phyloP scores from a whole-genome alignment of 2,888 invertebrate genomes.

The Corythucha ciliata region DNA sequence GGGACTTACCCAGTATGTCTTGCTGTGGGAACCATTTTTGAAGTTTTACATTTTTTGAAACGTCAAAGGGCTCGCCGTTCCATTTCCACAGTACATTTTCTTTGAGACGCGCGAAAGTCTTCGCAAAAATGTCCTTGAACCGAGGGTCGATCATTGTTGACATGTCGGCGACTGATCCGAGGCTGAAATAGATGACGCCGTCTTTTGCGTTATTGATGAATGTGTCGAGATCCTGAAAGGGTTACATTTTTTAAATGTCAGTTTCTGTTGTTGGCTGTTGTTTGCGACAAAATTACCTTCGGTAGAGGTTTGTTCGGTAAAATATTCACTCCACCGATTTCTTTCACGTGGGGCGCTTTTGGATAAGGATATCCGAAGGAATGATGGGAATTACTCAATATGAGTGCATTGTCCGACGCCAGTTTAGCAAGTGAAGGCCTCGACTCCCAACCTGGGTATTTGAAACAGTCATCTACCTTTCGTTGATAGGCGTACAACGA shows the following conservation, averaged over 20 bases:
- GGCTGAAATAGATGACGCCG: slow-evolving; percentile 74
- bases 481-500: slow-evolving; percentile 9
- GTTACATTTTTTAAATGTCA: background rate
- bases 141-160: slow-evolving; percentile 63
- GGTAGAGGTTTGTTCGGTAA: slow-evolving; percentile 59
- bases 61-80: slow-evolving; percentile 51
- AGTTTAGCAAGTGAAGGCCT: slow-evolving; percentile 26
- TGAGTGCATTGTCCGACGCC: slow-evolving; percentile 26
- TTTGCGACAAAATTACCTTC: slow-evolving; percentile 45
- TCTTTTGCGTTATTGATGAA: slow-evolving; percentile 51
- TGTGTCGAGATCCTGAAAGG: slow-evolving; percentile 54
- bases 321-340: slow-evolving; percentile 76
- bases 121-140: slow-evolving; percentile 56
- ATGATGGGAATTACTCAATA: slow-evolving; percentile 30
- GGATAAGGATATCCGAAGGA: slow-evolving; percentile 21
- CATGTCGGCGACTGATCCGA: slow-evolving; percentile 74
- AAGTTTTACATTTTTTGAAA: slow-evolving; percentile 63
- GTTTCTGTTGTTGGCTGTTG: background rate
- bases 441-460: slow-evolving; percentile 26
- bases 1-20: slow-evolving; percentile 26
- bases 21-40: slow-evolving; percentile 40
- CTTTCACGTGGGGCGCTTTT: slow-evolving; percentile 64
- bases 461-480: slow-evolving; percentile 15
- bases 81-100: slow-evolving; percentile 78
- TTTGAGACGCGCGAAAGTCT: slow-evolving; percentile 63